A percentile compares a stretch with the other conserved stretches of the same genome.
These are phyloP conservation scores for Pelobates fuscus DNA, from an alignment of 2,113 vertebrate species.

Conservation along the genomic window DNA sequence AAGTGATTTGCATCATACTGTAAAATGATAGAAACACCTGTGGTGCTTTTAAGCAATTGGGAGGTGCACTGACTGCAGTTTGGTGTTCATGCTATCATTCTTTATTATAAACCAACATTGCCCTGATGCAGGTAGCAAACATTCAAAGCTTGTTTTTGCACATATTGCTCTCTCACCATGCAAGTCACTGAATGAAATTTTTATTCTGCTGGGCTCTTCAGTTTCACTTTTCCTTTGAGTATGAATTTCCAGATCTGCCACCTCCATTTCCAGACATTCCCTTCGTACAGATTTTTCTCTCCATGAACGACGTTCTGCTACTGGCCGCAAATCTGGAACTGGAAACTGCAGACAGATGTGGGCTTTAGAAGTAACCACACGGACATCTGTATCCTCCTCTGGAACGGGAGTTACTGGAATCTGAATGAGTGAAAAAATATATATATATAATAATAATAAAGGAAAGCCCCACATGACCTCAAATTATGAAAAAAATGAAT, in stretches of 20 bases:
- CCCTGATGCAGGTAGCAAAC: too few species aligned
- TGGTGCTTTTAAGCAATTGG: too few species aligned
- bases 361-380: conserved; percentile 72
- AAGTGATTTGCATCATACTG: too few species aligned
- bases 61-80: too few species aligned
- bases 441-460: too few species aligned
- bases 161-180: conserved; percentile 83
- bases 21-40: too few species aligned
- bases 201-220: conserved; percentile 68
- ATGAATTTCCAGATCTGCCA: conserved; percentile 74
- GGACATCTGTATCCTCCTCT: conserved; percentile 53
- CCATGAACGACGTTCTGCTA: conserved; percentile 67
- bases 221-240: conserved; percentile 70
- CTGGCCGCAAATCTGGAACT: conserved; percentile 79
- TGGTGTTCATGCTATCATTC: too few species aligned
- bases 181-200: conserved; percentile 80
- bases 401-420: conserved; percentile 46
- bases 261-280: conserved; percentile 77
- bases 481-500: too few species aligned
- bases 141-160: too few species aligned
- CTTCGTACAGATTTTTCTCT: conserved; percentile 70
- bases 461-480: too few species aligned
- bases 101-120: too few species aligned
- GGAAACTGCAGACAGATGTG: conserved; percentile 80
- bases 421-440: conserved; percentile 35